A percentile compares a stretch with the other conserved stretches of the same genome.
phyloP scores from a whole-genome alignment of 2,888 invertebrate species.

The Hypercompe scribonia region DNA sequence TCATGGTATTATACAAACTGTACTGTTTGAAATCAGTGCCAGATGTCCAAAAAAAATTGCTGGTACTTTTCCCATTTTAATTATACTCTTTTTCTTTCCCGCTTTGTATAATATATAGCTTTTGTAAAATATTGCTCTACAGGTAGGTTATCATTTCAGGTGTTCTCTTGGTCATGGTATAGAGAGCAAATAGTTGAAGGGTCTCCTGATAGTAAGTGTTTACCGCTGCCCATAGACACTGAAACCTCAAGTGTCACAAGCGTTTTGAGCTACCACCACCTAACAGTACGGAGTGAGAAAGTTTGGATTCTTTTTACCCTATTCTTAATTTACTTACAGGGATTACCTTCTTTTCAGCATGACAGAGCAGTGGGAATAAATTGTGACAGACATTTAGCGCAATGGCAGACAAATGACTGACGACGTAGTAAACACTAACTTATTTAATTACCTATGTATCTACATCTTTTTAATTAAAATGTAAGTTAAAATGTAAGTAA shows the following conservation, averaged over 20 bases:
- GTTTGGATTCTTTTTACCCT: no score
- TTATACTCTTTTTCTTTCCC: no score
- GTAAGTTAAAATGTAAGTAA: not conserved
- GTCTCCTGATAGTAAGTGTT: not conserved
- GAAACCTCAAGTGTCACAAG: not conserved
- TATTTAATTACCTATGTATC: not conserved
- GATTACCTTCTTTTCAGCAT: no score
- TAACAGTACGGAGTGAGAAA: no score
- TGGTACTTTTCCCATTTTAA: no score
- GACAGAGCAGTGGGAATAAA: not conserved
- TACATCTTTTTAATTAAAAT: not conserved
- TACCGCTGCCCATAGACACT: not conserved
- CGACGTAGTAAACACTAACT: not conserved
- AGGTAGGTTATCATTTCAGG: not conserved
- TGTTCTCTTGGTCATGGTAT: not conserved
- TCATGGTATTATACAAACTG: no score
- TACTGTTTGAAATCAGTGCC: no score
- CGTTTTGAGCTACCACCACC: no score
- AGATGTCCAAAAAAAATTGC: no score
- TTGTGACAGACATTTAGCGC: not conserved
- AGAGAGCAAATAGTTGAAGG: not conserved
- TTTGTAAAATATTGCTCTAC: no score
- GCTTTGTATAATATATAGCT: no score
- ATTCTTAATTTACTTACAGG: no score
- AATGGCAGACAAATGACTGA: not conserved